Percentiles rank a stretch among this genome's conserved stretches.
Evolutionary conservation across 2,888 invertebrate genomes (phyloP).

Genomic region (Pachliopta kotzebuea): DNA sequence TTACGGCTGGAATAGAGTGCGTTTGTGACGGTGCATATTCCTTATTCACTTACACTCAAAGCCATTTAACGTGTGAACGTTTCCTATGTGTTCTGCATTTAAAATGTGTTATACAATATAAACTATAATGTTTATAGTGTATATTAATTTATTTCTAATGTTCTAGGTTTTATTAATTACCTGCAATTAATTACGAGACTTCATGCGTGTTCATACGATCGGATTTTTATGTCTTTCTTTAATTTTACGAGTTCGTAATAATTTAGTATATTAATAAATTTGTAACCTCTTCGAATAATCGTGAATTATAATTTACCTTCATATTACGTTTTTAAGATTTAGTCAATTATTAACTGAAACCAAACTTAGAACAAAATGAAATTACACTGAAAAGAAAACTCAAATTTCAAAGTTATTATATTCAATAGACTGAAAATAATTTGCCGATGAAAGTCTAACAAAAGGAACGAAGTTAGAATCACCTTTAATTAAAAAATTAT

Average conservation of each 20-base stretch:
- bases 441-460: background rate
- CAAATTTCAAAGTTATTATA: background rate
- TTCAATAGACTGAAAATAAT: background rate
- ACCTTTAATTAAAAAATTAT: background rate
- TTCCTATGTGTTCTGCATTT: background rate
- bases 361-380: background rate
- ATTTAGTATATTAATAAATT: too few relatives aligned
- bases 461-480: background rate
- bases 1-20: background rate
- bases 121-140: too few relatives aligned
- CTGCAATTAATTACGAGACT: too few relatives aligned
- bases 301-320: too few relatives aligned
- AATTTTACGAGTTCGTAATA: too few relatives aligned
- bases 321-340: too few relatives aligned
- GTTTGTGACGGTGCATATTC: background rate
- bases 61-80: background rate
- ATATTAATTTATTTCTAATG: too few relatives aligned
- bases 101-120: background rate
- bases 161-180: too few relatives aligned
- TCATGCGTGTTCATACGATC: too few relatives aligned
- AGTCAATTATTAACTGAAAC: background rate
- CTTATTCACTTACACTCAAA: background rate
- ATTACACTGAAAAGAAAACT: background rate
- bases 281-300: too few relatives aligned
- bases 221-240: too few relatives aligned